phyloP scores from a whole-genome alignment of 2,888 invertebrate species.

The Philereme vetulata region DNA sequence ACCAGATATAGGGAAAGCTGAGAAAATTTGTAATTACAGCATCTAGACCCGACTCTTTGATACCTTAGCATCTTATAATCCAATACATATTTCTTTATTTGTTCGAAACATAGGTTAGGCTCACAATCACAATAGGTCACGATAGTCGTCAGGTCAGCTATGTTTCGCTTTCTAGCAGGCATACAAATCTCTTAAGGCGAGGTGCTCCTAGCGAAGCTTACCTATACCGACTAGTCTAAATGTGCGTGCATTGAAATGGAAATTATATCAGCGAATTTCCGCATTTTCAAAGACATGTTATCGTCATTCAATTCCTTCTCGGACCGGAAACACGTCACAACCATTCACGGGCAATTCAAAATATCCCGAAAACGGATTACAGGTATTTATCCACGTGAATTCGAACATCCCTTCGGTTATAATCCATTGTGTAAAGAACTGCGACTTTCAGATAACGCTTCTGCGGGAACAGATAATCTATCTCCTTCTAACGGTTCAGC shows the following conservation, averaged over 20 bases:
- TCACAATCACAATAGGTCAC: too few relatives aligned
- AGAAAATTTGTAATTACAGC: neutral
- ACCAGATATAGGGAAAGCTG: conserved; percentile 7
- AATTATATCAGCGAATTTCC: conserved; percentile 1
- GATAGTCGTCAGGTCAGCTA: too few relatives aligned
- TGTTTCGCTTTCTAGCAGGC: too few relatives aligned
- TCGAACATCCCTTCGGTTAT: conserved; percentile 5
- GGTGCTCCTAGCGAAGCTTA: too few relatives aligned
- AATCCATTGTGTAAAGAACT: conserved; percentile 11
- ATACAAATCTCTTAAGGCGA: too few relatives aligned
- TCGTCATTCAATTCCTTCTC: conserved; percentile 11
- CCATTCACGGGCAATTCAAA: conserved; percentile 13
- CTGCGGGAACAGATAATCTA: conserved; percentile 13
- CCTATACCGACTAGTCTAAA: too few relatives aligned
- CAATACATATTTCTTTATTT: too few relatives aligned
- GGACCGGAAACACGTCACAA: conserved; percentile 11
- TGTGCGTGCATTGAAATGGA: neutral
- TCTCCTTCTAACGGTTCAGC: conserved; percentile 20
- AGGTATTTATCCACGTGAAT: conserved; percentile 21
- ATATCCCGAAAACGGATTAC: conserved; percentile 15
- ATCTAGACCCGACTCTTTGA: too few relatives aligned
- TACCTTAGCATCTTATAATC: too few relatives aligned
- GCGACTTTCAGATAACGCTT: conserved; percentile 21
- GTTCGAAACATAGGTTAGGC: too few relatives aligned
- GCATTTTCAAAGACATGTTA: conserved; percentile 3